These are phyloP conservation scores for Lycodopsis pacificus DNA, from an alignment of 2,797 vertebrate genomes.

Conservation along the genomic window DNA sequence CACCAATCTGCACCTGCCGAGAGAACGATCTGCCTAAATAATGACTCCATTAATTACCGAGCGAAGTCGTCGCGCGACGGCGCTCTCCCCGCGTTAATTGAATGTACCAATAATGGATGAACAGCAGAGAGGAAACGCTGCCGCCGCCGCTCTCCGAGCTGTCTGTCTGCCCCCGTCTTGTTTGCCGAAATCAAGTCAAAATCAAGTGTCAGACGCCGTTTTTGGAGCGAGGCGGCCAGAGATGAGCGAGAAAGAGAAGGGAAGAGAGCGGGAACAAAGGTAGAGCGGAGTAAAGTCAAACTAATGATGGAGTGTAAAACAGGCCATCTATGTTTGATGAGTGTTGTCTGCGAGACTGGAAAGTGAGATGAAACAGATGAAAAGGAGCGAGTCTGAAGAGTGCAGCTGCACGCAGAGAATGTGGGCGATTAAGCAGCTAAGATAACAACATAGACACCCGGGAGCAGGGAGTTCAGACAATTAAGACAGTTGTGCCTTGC, in stretches of 20 bases:
- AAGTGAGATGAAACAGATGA: slow-evolving; percentile 67
- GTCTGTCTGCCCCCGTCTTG: slow-evolving; percentile 20
- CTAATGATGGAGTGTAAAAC: slow-evolving; percentile 61
- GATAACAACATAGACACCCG: slow-evolving; percentile 20
- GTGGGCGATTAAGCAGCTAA: slow-evolving; percentile 35
- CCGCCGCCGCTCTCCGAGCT: slow-evolving; percentile 13
- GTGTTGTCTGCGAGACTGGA: slow-evolving; percentile 39
- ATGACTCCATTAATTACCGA: slow-evolving; percentile 70
- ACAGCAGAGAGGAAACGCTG: slow-evolving; percentile 19
- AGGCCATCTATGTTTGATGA: slow-evolving; percentile 63
- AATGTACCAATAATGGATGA: slow-evolving; percentile 64
- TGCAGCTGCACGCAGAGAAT: slow-evolving; percentile 42
- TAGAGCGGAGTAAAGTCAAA: slow-evolving; percentile 48
- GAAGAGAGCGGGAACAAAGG: slow-evolving; percentile 32
- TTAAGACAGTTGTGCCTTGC: slow-evolving; percentile 12
- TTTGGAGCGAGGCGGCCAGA: neutral
- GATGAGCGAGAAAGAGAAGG: neutral
- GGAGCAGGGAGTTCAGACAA: slow-evolving; percentile 28
- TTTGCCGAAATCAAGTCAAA: slow-evolving; percentile 61
- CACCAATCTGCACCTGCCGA: slow-evolving; percentile 46
- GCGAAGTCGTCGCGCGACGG: neutral
- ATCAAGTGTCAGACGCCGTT: slow-evolving; percentile 41
- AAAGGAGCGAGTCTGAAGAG: slow-evolving; percentile 45
- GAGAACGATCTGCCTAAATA: slow-evolving; percentile 60
- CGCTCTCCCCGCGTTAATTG: slow-evolving; percentile 48